Base-by-base conservation (phyloP, 2,888 invertebrate genomes). In the Catocala sponsa region DNA sequence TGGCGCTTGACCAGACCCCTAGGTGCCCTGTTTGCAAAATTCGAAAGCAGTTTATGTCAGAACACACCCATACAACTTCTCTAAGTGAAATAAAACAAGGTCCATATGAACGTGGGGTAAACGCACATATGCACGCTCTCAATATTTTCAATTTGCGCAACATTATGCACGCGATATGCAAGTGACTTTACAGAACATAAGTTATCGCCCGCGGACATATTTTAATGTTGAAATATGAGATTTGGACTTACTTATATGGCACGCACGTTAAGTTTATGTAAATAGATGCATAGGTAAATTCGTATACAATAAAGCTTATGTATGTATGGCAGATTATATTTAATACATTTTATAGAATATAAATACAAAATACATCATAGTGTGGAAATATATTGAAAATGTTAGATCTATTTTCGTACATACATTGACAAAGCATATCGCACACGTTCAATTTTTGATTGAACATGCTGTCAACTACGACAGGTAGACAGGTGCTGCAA, bases 81-180 rank as follows among this genome's bases (percentile, higher is more conserved):
- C 6, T 38, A 38, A 7, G 35, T 38, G 35, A 38, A 38, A 38
- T 38, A 38, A n/a, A 15, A 25, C 42, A 42, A 0, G 11, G n/a
- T 25, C 11, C 42, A 15, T 48, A 10, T 48, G 33, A 33, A 48
- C 48, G 33, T 33, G 7, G 32, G 32, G 11, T 33, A 48, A 55
- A 15, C 15, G 35, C 32, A 59, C 44, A 63, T 41, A 52, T 48
- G 44, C 51, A 38, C 59, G 59, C 43, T 59, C 58, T 52, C 59
- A 48, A 65, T 78, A 68, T 63, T 60, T 55, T 55, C 38, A 61
- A 61, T 12, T 75, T 67, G 55, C 60, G 63, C 65, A 78, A 78
- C 53, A 48, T 65, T 77, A 58, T 57, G 63, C 75, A 68, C 61
- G 49, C 58, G 63, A 62, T 67, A 62, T 59, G 53, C 78, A 63